Evolutionary conservation across 2,797 vertebrate genomes (phyloP), one percentile per base, ranked within the genome.

Genomic region (Aeoliscus strigatus): DNA sequence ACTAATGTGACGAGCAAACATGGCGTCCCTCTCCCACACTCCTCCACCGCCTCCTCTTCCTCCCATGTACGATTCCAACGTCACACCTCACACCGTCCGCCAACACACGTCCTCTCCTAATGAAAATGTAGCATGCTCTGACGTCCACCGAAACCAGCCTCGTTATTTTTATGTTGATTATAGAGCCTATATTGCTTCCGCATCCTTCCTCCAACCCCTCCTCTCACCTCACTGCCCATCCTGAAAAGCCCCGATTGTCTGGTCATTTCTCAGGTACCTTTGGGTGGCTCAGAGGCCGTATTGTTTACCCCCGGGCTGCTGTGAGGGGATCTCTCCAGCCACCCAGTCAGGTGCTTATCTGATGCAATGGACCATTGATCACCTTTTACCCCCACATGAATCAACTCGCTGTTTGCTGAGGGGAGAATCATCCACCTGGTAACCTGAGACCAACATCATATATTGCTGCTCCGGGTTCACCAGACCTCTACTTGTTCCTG

Each of bases 351-450:
- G 66, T 55, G 47, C 73, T 85, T 87, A 87, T 88, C 86, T 83
- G 82, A 83, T 86, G 81, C 68, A 78, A 80, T 55, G 83, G 83
- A 80, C 79, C 83, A 81, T 84, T 85, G 83, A 80, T 84, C 77
- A 81, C 83, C 81, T 74, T 73, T 80, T 76, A 66, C 63, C 74
- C 54, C 34, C 34, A 31, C 55, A 63, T 82, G 79, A 84, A 82
- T 80, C 72, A 59, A 32, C 54, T 65, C 76, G 73, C 69, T 84
- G 83, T 83, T 64, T 46, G 65, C 23, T 21, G 53, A 70, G 52
- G 29, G 29, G 51, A 61, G 56, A 65, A 66, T 75, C 75, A 61
- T 75, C 75, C 54, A 69, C 73, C 59, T 31, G 59, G 77, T 77
- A 79, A 84, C 76, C 50, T 43, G 49, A 84, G 66, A 73, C 77